phyloP scores from a whole-genome alignment of 2,888 invertebrate species.

The Ryuthela nishihirai region DNA sequence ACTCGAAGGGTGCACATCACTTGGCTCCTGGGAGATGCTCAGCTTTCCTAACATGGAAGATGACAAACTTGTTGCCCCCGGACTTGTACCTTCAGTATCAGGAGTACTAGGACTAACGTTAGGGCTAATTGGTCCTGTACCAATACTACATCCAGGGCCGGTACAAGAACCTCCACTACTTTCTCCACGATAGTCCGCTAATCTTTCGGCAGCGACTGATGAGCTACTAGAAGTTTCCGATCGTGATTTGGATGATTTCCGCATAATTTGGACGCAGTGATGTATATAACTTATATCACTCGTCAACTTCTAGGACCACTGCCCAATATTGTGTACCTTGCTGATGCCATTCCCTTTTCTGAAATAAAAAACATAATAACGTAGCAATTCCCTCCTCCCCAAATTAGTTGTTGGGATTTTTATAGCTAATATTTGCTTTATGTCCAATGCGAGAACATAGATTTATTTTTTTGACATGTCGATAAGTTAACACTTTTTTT shows the following conservation, averaged over 20 bases:
- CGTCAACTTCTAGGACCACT: too few relatives aligned
- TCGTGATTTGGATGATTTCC: constrained; percentile 24
- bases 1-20: constrained; percentile 10
- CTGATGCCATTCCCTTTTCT: too few relatives aligned
- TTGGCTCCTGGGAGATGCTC: constrained; percentile 13
- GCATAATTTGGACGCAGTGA: constrained; percentile 29
- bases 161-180: constrained; percentile 12
- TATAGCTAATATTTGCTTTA: too few relatives aligned
- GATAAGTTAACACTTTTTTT: too few relatives aligned
- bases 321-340: too few relatives aligned
- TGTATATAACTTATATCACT: too few relatives aligned
- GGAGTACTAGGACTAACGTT: constrained; percentile 40
- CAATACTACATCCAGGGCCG: constrained; percentile 2
- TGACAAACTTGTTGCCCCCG: neutral
- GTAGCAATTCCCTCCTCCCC: too few relatives aligned
- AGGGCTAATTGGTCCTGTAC: constrained; percentile 26
- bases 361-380: too few relatives aligned
- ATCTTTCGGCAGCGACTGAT: constrained; percentile 26
- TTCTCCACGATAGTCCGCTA: constrained; percentile 30
- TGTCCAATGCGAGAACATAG: too few relatives aligned
- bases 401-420: too few relatives aligned
- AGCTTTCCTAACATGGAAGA: constrained; percentile 8
- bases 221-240: constrained; percentile 16
- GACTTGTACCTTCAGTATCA: constrained; percentile 23
- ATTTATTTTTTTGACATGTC: too few relatives aligned